These are phyloP conservation scores for Trinectes maculatus DNA, from an alignment of 2,113 vertebrate genomes.

Conservation along the genomic window DNA sequence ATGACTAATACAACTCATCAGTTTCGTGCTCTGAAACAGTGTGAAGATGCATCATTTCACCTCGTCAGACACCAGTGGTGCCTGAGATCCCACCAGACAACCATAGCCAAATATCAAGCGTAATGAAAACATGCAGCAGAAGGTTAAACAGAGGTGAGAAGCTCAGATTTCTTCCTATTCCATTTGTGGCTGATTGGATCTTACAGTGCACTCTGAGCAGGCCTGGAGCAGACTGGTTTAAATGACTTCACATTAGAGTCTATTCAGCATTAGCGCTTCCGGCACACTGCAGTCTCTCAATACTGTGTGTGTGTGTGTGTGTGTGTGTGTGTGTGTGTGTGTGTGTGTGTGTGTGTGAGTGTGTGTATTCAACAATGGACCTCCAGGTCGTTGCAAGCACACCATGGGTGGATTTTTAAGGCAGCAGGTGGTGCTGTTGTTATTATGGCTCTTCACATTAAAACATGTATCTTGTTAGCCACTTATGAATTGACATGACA, in stretches of 20 bases:
- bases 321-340: conserved; percentile 1
- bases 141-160: conserved; percentile 73
- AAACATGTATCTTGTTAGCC: neutral
- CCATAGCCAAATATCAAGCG: conserved; percentile 46
- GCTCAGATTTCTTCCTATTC: conserved; percentile 55
- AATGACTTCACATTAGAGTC: conserved; percentile 73
- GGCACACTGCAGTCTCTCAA: conserved; percentile 53
- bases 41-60: conserved; percentile 44
- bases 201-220: conserved; percentile 61
- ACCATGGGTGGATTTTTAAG: neutral
- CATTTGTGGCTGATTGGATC: conserved; percentile 61
- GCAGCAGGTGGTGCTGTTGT: neutral
- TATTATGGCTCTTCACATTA: neutral
- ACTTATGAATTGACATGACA: neutral
- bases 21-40: conserved; percentile 12
- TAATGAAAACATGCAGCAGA: conserved; percentile 36
- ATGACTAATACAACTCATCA: too few species aligned
- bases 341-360: neutral
- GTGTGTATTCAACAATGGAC: neutral
- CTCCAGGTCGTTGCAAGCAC: neutral
- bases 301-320: conserved; percentile 9
- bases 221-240: conserved; percentile 46
- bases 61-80: conserved; percentile 37
- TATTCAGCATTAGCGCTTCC: conserved; percentile 60
- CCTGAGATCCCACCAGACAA: conserved; percentile 40